Evolutionary conservation across 2,888 invertebrate species (phyloP).

Genomic region (Microchrysa polita): DNA sequence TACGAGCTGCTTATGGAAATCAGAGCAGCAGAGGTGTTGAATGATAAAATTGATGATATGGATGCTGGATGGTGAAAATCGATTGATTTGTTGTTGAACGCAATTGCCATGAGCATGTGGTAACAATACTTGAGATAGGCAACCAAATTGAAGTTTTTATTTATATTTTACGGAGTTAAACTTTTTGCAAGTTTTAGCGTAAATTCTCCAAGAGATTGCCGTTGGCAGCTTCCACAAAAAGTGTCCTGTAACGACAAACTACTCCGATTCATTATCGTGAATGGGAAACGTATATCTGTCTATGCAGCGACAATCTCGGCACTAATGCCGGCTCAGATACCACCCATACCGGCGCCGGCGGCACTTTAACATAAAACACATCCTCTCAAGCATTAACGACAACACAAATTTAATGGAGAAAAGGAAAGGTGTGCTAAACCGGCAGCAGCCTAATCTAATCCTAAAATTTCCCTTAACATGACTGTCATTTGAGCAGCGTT

Average conservation of each 20-base stretch:
- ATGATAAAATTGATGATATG: background rate
- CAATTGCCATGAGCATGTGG: too few species aligned
- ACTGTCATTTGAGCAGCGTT: background rate
- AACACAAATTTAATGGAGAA: background rate
- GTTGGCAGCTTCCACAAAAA: too few species aligned
- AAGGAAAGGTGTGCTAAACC: background rate
- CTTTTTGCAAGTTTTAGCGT: too few species aligned
- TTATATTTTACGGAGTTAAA: too few species aligned
- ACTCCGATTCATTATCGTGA: too few species aligned
- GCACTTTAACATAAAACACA: background rate
- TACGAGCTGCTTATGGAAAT: slow-evolving; percentile 35
- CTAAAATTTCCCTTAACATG: slow-evolving; percentile 6
- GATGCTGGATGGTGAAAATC: background rate
- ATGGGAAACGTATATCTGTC: too few species aligned
- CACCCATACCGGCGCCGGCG: background rate
- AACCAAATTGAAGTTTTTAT: too few species aligned
- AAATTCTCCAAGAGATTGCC: too few species aligned
- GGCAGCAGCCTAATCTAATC: slow-evolving; percentile 9
- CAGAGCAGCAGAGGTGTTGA: background rate
- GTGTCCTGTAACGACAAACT: too few species aligned
- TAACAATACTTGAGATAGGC: too few species aligned
- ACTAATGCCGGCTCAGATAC: too few species aligned
- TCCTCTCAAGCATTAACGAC: background rate
- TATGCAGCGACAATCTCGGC: too few species aligned
- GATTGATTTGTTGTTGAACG: background rate